Conservation (phyloP, 2,888 invertebrate genomes). For the Trichogramma evanescens region DNA sequence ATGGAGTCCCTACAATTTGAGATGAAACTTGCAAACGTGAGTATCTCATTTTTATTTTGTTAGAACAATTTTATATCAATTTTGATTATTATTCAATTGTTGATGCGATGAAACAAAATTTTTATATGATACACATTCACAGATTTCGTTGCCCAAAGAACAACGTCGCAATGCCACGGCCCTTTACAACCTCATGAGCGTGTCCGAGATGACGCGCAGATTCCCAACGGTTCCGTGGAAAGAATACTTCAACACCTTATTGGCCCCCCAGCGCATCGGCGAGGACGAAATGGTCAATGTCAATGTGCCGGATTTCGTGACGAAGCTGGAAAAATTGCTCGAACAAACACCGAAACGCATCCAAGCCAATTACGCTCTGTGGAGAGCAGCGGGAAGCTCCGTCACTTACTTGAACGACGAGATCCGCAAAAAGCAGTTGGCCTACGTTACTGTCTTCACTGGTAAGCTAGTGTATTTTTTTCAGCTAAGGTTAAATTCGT, state of each 20-base stretch:
- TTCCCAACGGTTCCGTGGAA: conserved; percentile 76
- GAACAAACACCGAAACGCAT: conserved; percentile 56
- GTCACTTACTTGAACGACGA: conserved; percentile 74
- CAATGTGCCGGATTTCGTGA: conserved; percentile 75
- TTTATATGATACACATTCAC: neutral
- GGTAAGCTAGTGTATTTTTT: conserved; percentile 49
- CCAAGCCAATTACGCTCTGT: conserved; percentile 86
- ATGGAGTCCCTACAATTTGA: conserved; percentile 79
- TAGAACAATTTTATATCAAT: neutral
- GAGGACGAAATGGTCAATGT: conserved; percentile 74
- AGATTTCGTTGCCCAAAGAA: conserved; percentile 61
- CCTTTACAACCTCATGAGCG: conserved; percentile 85
- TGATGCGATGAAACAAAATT: neutral
- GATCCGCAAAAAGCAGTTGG: conserved; percentile 69
- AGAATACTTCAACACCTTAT: conserved; percentile 74
- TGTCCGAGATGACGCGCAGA: conserved; percentile 66
- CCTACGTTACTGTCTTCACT: conserved; percentile 73
- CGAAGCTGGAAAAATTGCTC: conserved; percentile 60
- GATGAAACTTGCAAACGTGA: conserved; percentile 84
- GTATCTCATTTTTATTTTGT: conserved; percentile 36
- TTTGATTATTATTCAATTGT: neutral
- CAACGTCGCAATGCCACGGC: conserved; percentile 80
- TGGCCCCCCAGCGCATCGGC: conserved; percentile 59
- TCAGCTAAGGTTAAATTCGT: no score
- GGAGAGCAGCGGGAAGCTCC: conserved; percentile 79